Base-by-base conservation (phyloP, 2,888 invertebrate genomes). In the Embidobia sp. region DNA sequence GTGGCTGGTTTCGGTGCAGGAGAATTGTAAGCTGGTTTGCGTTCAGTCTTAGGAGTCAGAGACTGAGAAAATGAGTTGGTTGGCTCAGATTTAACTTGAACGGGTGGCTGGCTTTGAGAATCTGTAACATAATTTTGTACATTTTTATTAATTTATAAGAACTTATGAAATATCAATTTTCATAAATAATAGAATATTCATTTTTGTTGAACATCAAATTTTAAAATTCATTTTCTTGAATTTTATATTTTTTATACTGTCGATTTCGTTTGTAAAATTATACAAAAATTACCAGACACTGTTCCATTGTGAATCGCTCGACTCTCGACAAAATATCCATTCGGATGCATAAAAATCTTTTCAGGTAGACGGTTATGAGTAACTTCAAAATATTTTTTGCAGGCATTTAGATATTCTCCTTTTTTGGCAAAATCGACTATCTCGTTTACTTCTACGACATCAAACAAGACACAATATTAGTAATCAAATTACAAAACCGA, bases 351-450 rank as follows among this genome's bases (percentile, higher is more conserved):
- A 31, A 97, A 94, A 1, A 93, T 93, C 33, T 93, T 90, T 31
- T 93, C 93, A 8, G 93, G 85, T n/a, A 92, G 91, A 3, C 91
- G 90, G 81, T 93, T 93, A 80, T 96, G 95, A 0, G 92, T 91
- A 51, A 92, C 90, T 90, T 95, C 95, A 90, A 96, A 98, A 88
- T 95, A 97, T 86, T 94, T 94, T 35, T 94, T 94, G 89, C 98
- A 98, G 0, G 98, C 98, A 75, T 97, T 91, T 90, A 96, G 96
- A 86, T 93, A 98, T 86, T 97, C 96, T 0, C 95, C 94, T 75
- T 93, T 94, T 74, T 93, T 93, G 0, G 94, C 93, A 78, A 94
- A 92, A 31, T 94, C 93, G 79, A 93, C 90, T 22, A 98, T 93
- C 86, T 96, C 94, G 83, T 92, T 91, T 4, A 94, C 89, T 83